Conservation (phyloP, 2,888 invertebrate genomes). For the Lasius fuliginosus region DNA sequence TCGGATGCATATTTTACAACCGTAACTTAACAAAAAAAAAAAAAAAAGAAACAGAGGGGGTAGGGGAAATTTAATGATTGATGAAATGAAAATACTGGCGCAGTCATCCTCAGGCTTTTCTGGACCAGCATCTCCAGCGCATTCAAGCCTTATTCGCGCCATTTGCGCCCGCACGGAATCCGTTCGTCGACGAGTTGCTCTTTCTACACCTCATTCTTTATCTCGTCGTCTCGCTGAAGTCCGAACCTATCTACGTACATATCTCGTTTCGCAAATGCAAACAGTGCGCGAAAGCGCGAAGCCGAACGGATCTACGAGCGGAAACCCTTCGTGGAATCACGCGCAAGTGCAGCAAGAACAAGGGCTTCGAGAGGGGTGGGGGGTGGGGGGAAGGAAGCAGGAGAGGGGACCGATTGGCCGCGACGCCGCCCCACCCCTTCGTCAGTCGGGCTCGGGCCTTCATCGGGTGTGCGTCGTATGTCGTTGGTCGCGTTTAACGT, state of each 20-base stretch:
- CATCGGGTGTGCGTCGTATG: conserved; percentile 73
- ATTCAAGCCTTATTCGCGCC: background rate
- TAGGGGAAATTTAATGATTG: background rate
- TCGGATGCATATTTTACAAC: too few relatives aligned
- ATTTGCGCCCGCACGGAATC: background rate
- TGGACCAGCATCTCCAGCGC: too few relatives aligned
- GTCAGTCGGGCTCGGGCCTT: conserved; percentile 82
- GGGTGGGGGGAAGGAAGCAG: background rate
- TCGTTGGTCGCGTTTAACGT: conserved; percentile 58
- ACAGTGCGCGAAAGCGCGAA: background rate
- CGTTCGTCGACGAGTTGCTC: background rate
- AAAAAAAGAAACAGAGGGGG: too few relatives aligned
- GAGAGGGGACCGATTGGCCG: background rate
- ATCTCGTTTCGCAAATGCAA: background rate
- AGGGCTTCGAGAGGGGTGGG: background rate
- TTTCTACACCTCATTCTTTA: background rate
- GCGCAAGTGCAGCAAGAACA: conserved; percentile 39
- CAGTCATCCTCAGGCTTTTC: background rate
- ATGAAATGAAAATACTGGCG: background rate
- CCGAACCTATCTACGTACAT: background rate
- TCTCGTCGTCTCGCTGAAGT: background rate
- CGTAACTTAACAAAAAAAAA: background rate
- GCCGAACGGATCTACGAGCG: background rate
- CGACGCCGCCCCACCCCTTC: conserved; percentile 44
- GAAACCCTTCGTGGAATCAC: conserved; percentile 51